Evolutionary conservation across 2,888 invertebrate genomes (phyloP), one percentile per base, ranked within the genome.

Genomic region (Thereva nobilitata): DNA sequence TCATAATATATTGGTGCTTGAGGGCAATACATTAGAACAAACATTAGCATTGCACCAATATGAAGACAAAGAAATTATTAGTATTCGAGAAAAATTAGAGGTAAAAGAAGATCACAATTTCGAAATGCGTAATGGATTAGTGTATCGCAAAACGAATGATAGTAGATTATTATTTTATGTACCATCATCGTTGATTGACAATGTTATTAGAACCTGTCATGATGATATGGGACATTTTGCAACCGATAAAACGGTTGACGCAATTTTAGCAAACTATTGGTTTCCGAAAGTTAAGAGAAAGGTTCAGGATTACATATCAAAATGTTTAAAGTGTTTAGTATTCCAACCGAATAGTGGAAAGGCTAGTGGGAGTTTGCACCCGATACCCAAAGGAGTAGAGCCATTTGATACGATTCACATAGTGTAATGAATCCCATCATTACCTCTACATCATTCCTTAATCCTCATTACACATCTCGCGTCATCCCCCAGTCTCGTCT

Each of bases 311-410:
- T 64, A 61, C 59, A 68, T 68, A 5, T 45, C 49, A 7, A 68
- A 64, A 38, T 70, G 68, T 9, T 45, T 65, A 40, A 68, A 67
- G 10, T 70, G 65, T 42, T 55, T 70, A 45, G 52, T 45, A n/a
- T 70, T 64, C 37, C 64, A 67, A 9, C 37, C 57, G 1, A 54
- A 54, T 9, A 44, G 8, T 10, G 70, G 70, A 0, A 66, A 55
- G 49, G 7, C 23, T 5, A 74, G 74, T 65, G 74, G 75, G 4
- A 69, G 68, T 8, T 53, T 77, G 6, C 71, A 75, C 42, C 67
- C 68, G 35, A 73, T 76, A 4, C 70, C 67, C 5, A 75, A 75
- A 55, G 73, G 72, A 9, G 67, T 72, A 7, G 34, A 70, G 37
- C 76, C 74, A 6, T 75, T 76, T 63, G 37, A 70, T 4, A 68